Evolutionary conservation across 1,140 invertebrate species (phyloP).

Genomic region (Papilio aristodemus): DNA sequence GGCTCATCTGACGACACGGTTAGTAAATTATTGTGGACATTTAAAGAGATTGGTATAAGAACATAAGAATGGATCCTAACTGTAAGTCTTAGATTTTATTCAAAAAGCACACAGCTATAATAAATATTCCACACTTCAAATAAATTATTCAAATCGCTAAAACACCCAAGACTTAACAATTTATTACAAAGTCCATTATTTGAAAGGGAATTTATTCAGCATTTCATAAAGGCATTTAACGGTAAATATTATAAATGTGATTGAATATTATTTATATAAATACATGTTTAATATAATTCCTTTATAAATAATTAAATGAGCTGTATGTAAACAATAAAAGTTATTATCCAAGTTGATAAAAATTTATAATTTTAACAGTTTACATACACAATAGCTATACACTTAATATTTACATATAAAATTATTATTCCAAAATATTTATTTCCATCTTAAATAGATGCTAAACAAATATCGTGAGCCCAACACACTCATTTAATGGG

Average conservation of each 20-base stretch:
- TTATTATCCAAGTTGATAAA: conserved; percentile 53
- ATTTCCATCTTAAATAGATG: conserved; percentile 47
- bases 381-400: conserved; percentile 55
- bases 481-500: conserved; percentile 37
- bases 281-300: conserved; percentile 14
- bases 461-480: conserved; percentile 35
- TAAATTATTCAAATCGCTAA: neutral
- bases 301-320: conserved; percentile 19
- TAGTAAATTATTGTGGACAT: neutral
- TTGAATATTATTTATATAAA: conserved; percentile 22
- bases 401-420: conserved; percentile 71
- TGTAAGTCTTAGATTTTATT: neutral
- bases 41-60: neutral
- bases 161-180: neutral
- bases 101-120: neutral
- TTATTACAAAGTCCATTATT: too few species aligned
- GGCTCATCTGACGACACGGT: neutral
- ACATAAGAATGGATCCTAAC: neutral
- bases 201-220: neutral
- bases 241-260: conserved; percentile 3
- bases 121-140: neutral
- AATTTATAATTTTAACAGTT: conserved; percentile 63
- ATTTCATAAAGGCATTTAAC: conserved; percentile 2
- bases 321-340: conserved; percentile 23
- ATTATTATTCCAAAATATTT: conserved; percentile 66